Evolutionary conservation across 1,140 invertebrate genomes (phyloP), one percentile per base, ranked within the genome.

Genomic region (Drosophila eugracilis): DNA sequence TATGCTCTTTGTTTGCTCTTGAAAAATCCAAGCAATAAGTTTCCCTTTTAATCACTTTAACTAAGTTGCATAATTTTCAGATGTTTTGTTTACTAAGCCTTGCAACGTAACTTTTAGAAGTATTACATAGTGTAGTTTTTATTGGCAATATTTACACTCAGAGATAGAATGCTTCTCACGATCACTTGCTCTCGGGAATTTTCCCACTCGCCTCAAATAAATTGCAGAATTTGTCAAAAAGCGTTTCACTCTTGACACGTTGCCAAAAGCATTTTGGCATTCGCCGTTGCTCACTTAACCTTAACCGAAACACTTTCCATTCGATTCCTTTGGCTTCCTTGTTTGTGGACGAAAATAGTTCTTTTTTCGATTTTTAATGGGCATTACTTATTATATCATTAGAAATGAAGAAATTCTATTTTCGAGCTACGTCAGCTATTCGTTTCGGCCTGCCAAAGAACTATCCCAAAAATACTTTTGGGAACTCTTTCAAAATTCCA

Each of bases 211-310:
- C 34, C 42, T 65, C 49, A 57, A 71, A 80, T 72, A 83, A 78
- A 78, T 83, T 75, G 55, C 65, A 39, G 70, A 79, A 84, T 85
- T 84, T 85, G 71, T 85, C 79, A 84, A 78, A 75, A 62, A 14
- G 10, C 44, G 49, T 47, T 47, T 66, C 50, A 36, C 55, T 53
- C 39, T 75, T 71, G 60, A 58, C 19, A 21, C 30, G 7, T n/a
- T 74, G 70, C 70, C 70, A 75, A 75, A 74, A 74, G 26, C 28
- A 54, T 54, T 73, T 62, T 53, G 58, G 45, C 54, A 39, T 70
- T 39, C 26, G 44, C 41, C 32, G 36, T 70, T 58, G 54, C 52
- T 70, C 53, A 36, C 60, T 73, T 74, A 74, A 74, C 70, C 70
- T 74, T 74, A 74, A 75, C 66, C 83, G 78, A 66, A 32, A 60